These are phyloP conservation scores for Drosophila demipolita DNA, from an alignment of 2,888 invertebrate species.

Conservation along the genomic window DNA sequence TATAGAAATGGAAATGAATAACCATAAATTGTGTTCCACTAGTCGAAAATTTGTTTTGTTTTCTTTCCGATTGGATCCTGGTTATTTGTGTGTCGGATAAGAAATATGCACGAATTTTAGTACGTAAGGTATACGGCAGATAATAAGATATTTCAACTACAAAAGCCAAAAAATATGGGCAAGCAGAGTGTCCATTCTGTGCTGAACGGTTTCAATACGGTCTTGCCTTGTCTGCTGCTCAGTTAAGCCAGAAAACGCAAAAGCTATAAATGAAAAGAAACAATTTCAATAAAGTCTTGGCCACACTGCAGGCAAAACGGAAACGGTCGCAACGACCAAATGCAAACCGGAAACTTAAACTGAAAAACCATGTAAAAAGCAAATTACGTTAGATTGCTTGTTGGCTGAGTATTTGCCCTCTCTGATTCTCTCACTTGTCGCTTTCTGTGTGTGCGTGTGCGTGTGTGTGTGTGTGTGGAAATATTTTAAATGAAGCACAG, in stretches of 20 bases:
- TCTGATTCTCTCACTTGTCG: neutral
- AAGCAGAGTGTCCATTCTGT: neutral
- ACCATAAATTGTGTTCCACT: slow-evolving; percentile 53
- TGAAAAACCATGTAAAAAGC: slow-evolving; percentile 72
- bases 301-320: slow-evolving; percentile 47
- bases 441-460: neutral
- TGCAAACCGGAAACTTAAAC: slow-evolving; percentile 69
- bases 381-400: slow-evolving; percentile 68
- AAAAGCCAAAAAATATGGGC: slow-evolving; percentile 16
- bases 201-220: slow-evolving; percentile 10
- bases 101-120: slow-evolving; percentile 44
- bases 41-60: slow-evolving; percentile 52
- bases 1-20: slow-evolving; percentile 44
- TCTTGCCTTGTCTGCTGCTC: slow-evolving; percentile 27
- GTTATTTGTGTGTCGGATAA: slow-evolving; percentile 38
- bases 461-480: slow-evolving; percentile 37
- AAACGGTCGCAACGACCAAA: slow-evolving; percentile 54
- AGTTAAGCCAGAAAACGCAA: slow-evolving; percentile 60
- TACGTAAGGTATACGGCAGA: slow-evolving; percentile 34
- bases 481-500: slow-evolving; percentile 73
- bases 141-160: slow-evolving; percentile 46
- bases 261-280: slow-evolving; percentile 74
- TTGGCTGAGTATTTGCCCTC: slow-evolving; percentile 8
- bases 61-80: slow-evolving; percentile 22
- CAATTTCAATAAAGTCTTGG: slow-evolving; percentile 76